Evolutionary conservation across 35 echinoderm and acorn worm species (phyloP), one percentile per base, ranked within the genome.

Genomic region (Heliocidaris tuberculata): DNA sequence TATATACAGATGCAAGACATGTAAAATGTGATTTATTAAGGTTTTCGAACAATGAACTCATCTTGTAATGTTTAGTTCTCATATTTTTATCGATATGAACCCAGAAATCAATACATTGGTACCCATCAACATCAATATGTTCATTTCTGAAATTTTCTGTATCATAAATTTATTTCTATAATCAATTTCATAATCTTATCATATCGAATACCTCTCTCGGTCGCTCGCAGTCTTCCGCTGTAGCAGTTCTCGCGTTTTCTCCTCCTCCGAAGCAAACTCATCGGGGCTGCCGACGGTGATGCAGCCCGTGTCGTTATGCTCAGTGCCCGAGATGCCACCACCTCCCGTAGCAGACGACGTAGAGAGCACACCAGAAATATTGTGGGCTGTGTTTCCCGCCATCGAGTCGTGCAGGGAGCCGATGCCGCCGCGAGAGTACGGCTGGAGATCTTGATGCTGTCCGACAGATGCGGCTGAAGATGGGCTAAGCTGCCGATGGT

Each of bases 141-240:
- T 52, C 7, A 52, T 13, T 52, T 52, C 50, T 52, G 50, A 52
- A 52, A 52, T 13, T 52, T 8, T 52, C 50, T 8, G 50, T 7
- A 2, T 52, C 50, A 52, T 52, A 8, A 56, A 56, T 56, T 11
- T 12, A 56, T 56, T 2, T 56, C n/a, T 42, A 42, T 42, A 42
- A 42, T 42, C 70, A 85, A 19, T 85, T 15, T 85, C 5, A 86
- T 19, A 86, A 86, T 86, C 85, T 86, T 29, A 32, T 48, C 32
- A 48, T 89, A 89, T 89, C 87, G 35, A 93, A 50, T 93, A 93
- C 91, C 91, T 94, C 50, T 99, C 98, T 70, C 98, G 29, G 88
- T 99, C 97, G 78, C 98, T 99, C 21, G 98, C 98, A 60, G 98
- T 96, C 92, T 99, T 99, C 13, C 98, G 90, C 94, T 99, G 98